Base-by-base conservation (phyloP, 2,888 invertebrate species). In the Volucella zonaria region DNA sequence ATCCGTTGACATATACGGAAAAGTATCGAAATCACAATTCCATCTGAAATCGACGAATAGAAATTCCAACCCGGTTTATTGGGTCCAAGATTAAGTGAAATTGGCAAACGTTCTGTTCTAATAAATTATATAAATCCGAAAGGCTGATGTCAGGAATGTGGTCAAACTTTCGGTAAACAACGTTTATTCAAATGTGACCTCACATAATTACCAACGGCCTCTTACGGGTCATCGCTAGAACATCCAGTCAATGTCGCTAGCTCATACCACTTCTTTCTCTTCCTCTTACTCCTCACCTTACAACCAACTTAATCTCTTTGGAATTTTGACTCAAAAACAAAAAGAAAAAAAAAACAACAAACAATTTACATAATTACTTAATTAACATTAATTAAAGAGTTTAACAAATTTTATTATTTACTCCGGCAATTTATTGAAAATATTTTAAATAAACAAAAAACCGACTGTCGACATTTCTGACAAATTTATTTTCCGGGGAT, bases 361-460 rank as follows among this genome's bases (percentile, higher is more conserved):
- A 61, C 12, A 42, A 77, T 77, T 70, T 70, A 70, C 64, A 77
- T 64, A 71, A 58, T 62, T 45, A 23, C 54, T 54, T 68, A 40
- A 54, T 67, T 67, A 66, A 23, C 42, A 51, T 51, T 71, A 23
- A 71, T 51, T 31, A 31, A 31, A 4, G 31, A 31, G 6, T 31
- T 51, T 42, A 38, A 59, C 15, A 51, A 40, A 59, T 38, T 73
- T 43, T 43, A 43, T 51, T 71, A n/a, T 43, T 43, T 14, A 3
- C 49, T 64, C 51, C 23, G 45, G 11, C 56, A 38, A 68, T 68
- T 58, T 70, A n/a, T 58, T 47, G 31, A 18, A 56, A 68, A 56
- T 31, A 2, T 38, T 43, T 68, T 68, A 1, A 64, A 59, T 43
- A 49, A 67, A 75, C 15, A 49, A 74, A 74, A 74, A 74, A 3